Percentiles rank a stretch among this genome's conserved stretches.
Evolutionary conservation across 2,113 vertebrate species (phyloP).

Genomic region (Zingel zingel): DNA sequence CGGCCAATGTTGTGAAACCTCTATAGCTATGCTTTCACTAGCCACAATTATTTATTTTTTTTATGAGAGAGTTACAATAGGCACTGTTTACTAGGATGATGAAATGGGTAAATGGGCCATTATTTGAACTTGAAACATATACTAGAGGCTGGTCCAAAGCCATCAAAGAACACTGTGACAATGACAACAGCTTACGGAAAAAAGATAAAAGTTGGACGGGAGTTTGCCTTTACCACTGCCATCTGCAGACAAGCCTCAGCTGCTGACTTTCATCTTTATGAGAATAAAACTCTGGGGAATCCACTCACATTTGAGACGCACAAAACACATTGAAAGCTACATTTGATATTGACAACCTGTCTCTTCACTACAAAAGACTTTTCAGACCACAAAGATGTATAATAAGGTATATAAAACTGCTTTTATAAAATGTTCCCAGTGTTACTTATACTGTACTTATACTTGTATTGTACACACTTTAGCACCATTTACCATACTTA

Average conservation of each 20-base stretch:
- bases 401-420: background rate
- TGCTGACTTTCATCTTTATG: conserved; percentile 26
- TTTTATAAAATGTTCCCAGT: background rate
- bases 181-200: background rate
- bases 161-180: background rate
- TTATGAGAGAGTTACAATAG: background rate
- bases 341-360: conserved; percentile 25
- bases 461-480: background rate
- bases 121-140: background rate
- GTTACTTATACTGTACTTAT: background rate
- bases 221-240: background rate
- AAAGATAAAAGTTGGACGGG: background rate
- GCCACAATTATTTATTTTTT: too few species aligned
- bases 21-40: background rate
- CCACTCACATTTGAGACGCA: background rate
- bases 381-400: conserved; percentile 2
- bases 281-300: conserved; percentile 18
- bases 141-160: background rate
- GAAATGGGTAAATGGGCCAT: background rate
- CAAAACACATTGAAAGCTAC: background rate
- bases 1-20: background rate
- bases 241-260: background rate
- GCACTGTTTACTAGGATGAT: background rate
- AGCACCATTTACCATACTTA: background rate
- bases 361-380: conserved; percentile 1